Percentiles rank a stretch among this genome's conserved stretches.
Evolutionary conservation across 53 echinoderm and acorn worm genomes (phyloP).

Genomic region (Arbacia lixula): DNA sequence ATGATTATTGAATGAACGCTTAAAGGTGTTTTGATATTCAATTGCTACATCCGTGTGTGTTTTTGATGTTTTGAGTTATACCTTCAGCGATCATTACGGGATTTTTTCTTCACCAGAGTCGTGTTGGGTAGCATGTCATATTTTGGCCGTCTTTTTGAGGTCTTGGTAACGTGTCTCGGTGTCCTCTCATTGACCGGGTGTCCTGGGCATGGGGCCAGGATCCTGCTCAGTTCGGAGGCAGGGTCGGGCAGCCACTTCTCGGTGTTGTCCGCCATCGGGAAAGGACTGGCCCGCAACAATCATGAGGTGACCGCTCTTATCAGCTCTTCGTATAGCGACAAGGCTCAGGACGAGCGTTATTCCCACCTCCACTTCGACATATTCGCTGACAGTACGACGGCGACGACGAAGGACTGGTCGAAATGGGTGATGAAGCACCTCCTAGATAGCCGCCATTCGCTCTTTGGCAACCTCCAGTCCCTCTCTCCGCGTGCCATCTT

Average conservation of each 20-base stretch:
- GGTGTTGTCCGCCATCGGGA: constrained; percentile 16
- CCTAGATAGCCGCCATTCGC: background rate
- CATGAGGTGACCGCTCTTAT: constrained; percentile 37
- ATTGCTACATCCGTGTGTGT: too few species aligned
- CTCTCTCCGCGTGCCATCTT: constrained; percentile 11
- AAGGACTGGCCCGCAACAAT: background rate
- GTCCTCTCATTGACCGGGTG: too few species aligned
- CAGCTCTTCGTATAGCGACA: constrained; percentile 13
- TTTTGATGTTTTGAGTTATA: too few species aligned
- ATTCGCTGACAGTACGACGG: constrained; percentile 12
- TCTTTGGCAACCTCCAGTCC: background rate
- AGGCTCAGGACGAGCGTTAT: background rate
- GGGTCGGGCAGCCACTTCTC: constrained; percentile 38
- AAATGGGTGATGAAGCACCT: background rate
- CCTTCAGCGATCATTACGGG: too few species aligned
- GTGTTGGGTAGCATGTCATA: too few species aligned
- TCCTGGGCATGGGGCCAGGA: constrained; percentile 2
- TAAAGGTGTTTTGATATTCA: too few species aligned
- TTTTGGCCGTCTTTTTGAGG: too few species aligned
- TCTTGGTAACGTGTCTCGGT: too few species aligned
- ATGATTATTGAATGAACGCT: too few species aligned
- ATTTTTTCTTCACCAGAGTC: too few species aligned
- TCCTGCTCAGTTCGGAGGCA: constrained; percentile 5
- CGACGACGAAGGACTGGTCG: constrained; percentile 5
- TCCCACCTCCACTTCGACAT: constrained; percentile 28